Evolutionary conservation across 2,888 invertebrate species (phyloP).

Genomic region (Cryptosula pallasiana): DNA sequence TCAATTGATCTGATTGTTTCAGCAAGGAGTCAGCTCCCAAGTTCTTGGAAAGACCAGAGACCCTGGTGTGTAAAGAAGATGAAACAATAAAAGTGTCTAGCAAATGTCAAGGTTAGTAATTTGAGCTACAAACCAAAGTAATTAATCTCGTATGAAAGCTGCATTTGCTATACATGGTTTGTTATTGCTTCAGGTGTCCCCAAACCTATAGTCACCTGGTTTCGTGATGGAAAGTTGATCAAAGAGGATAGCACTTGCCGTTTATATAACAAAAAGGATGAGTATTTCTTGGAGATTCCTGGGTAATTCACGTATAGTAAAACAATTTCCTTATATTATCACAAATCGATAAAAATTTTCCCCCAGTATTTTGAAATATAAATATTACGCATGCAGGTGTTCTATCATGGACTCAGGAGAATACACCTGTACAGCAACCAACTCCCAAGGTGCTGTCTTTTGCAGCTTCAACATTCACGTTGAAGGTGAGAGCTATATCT

Average conservation of each 20-base stretch:
- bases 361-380: too few relatives aligned
- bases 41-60: constrained; percentile 13
- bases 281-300: constrained; percentile 11
- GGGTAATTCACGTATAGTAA: not conserved
- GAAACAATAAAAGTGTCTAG: constrained; percentile 14
- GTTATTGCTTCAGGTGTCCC: constrained; percentile 25
- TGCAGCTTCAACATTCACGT: constrained; percentile 30
- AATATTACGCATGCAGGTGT: constrained; percentile 29
- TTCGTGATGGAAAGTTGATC: constrained; percentile 24
- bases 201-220: constrained; percentile 26
- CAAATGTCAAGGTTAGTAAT: constrained; percentile 23
- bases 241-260: constrained; percentile 17
- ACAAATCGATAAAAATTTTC: too few relatives aligned
- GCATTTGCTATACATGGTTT: too few relatives aligned
- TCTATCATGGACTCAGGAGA: constrained; percentile 35
- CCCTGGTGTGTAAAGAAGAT: constrained; percentile 13
- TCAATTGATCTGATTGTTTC: not conserved
- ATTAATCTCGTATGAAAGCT: too few relatives aligned
- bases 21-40: constrained; percentile 16
- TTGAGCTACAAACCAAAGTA: too few relatives aligned
- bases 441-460: constrained; percentile 31
- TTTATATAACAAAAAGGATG: constrained; percentile 11
- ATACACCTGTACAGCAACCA: constrained; percentile 35
- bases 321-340: too few relatives aligned
- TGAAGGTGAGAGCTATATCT: too few relatives aligned